Evolutionary conservation across 2,888 invertebrate genomes (phyloP).

Genomic region (Actias luna): DNA sequence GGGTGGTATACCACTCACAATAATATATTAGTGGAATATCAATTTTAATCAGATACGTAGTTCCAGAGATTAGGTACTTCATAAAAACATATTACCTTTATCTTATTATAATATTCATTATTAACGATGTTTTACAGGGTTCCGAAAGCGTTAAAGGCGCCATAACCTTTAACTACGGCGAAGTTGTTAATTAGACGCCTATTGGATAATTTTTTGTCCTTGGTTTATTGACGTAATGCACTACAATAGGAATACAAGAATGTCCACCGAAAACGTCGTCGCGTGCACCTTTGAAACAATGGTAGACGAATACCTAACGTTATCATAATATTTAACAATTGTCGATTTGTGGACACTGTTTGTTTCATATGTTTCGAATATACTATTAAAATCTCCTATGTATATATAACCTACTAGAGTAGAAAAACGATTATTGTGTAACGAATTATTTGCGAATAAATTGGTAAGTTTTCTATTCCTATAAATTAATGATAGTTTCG

Average conservation of each 20-base stretch:
- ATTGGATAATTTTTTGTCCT: constrained; percentile 30
- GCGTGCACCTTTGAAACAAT: constrained; percentile 41
- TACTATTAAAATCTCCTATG: not conserved
- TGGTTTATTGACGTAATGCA: constrained; percentile 43
- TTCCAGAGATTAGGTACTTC: no score
- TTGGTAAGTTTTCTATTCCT: not conserved
- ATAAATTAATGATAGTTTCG: not conserved
- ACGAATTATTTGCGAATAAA: not conserved
- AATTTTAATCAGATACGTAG: no score
- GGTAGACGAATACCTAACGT: constrained; percentile 28
- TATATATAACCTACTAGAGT: not conserved
- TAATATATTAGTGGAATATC: no score
- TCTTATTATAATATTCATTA: no score
- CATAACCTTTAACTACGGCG: constrained; percentile 1
- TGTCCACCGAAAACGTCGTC: constrained; percentile 51
- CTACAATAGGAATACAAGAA: constrained; percentile 44
- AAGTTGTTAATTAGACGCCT: not conserved
- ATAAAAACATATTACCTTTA: no score
- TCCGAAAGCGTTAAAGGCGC: not conserved
- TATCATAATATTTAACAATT: constrained; percentile 45
- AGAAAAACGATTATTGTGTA: not conserved
- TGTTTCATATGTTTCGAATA: constrained; percentile 8
- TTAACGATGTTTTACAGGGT: not conserved
- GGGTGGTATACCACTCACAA: no score
- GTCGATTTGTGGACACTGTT: constrained; percentile 13